Base-by-base conservation (phyloP, 2,888 invertebrate genomes). In the Ormia ochracea region DNA sequence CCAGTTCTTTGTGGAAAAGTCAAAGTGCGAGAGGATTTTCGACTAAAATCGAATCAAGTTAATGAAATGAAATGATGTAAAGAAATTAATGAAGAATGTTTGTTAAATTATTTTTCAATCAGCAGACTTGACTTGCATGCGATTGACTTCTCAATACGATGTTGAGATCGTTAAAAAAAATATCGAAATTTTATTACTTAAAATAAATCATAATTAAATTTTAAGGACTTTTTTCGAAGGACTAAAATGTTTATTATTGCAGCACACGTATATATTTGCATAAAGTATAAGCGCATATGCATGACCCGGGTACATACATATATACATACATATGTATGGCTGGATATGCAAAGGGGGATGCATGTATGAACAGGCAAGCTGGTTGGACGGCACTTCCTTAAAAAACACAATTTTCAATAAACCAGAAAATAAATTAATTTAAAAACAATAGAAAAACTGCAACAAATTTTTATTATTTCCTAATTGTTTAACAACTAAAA, bases 361-460 rank as follows among this genome's bases (percentile, higher is more conserved):
- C 33, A 36, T 12, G 36, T 21, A 56, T n/a, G 6, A 4, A 14
- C 14, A 56, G n/a, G n/a, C 4, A n/a, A n/a, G n/a, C n/a, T n/a
- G n/a, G n/a, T 12, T 19, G 1, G 7, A 41, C 26, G 19, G 3
- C 21, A 7, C n/a, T 50, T 4, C 31, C 26, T 61, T 43, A 63
- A 43, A 63, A 52, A 77, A 70, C 76, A 77, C 63, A 77, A 48
- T 70, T 77, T 70, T 50, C 69, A 56, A 78, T 81, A 61, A 58
- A 81, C 82, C 73, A 66, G 78, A 73, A 68, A 80, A 77, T 77
- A 76, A 78, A 79, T 79, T 72, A 73, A 77, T 74, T 72, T 72
- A 73, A 75, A 74, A 74, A 81, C 77, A 73, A 82, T 82, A 82
- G 70, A 78, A 75, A 68, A 83, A 73, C 73, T 80, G 77, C 52